Conservation (phyloP, 2,888 invertebrate genomes). For the Tenodera sinensis region DNA sequence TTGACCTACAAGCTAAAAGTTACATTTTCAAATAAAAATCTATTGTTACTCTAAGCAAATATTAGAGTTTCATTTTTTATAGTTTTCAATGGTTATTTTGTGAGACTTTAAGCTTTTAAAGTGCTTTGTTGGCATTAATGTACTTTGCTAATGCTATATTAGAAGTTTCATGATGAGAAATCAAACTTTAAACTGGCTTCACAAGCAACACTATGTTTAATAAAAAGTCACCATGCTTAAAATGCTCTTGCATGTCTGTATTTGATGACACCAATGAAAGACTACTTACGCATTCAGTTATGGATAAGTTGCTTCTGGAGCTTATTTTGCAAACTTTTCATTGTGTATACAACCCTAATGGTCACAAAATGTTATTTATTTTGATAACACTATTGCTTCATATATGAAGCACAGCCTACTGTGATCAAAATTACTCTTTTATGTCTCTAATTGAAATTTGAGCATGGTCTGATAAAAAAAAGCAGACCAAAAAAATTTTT, state of each 20-base stretch:
- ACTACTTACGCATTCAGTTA: background rate
- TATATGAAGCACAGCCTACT: background rate
- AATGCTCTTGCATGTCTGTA: background rate
- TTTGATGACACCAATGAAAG: background rate
- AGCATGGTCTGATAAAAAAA: slow-evolving; percentile 11
- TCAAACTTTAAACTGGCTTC: background rate
- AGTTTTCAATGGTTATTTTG: background rate
- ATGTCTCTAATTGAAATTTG: background rate
- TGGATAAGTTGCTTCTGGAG: background rate
- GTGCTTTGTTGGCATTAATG: no score
- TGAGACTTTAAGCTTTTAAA: background rate
- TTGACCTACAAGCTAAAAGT: background rate
- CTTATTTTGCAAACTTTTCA: background rate
- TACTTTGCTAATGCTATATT: background rate
- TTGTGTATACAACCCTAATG: background rate
- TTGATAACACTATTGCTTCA: background rate
- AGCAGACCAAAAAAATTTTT: background rate
- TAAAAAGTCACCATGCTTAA: background rate
- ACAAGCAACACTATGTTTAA: background rate
- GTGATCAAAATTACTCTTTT: background rate
- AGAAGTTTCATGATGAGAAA: background rate
- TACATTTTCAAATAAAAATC: background rate
- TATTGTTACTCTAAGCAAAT: background rate
- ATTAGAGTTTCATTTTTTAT: background rate
- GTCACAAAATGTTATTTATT: background rate